Evolutionary conservation across 2,888 invertebrate species (phyloP).

Genomic region (Scaeva pyrastri): DNA sequence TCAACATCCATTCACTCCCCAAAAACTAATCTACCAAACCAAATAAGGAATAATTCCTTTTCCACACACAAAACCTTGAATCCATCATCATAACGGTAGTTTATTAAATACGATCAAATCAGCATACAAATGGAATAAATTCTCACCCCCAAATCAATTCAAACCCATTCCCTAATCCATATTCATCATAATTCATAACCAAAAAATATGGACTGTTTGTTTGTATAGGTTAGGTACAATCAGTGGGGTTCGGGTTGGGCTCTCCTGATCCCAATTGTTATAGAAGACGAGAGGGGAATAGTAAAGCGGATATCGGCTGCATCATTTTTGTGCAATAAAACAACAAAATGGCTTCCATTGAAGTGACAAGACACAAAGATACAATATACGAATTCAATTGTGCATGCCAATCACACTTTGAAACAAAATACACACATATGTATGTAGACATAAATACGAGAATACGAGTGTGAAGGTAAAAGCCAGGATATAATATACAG

Average conservation of each 20-base stretch:
- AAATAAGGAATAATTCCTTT: constrained; percentile 14
- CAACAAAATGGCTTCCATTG: constrained; percentile 52
- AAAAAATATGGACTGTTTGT: background rate
- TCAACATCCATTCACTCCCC: background rate
- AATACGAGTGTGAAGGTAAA: background rate
- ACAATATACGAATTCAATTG: constrained; percentile 59
- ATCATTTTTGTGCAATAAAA: constrained; percentile 47
- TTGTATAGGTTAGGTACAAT: too few species aligned
- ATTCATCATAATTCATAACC: background rate
- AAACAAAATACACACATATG: background rate
- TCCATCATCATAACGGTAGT: constrained; percentile 36
- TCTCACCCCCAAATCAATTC: constrained; percentile 21
- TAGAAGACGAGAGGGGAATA: background rate
- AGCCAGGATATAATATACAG: background rate
- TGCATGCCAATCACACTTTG: constrained; percentile 66
- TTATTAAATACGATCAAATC: constrained; percentile 40
- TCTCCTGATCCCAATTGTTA: too few species aligned
- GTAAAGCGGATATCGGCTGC: constrained; percentile 10
- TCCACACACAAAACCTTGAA: constrained; percentile 4
- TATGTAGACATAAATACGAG: too few species aligned
- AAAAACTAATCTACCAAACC: background rate
- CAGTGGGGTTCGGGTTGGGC: too few species aligned
- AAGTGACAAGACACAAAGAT: constrained; percentile 53
- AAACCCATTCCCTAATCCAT: constrained; percentile 22
- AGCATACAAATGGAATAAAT: constrained; percentile 41